Conservation (phyloP, 2,113 vertebrate genomes). For the Pelecanoides urinatrix region DNA sequence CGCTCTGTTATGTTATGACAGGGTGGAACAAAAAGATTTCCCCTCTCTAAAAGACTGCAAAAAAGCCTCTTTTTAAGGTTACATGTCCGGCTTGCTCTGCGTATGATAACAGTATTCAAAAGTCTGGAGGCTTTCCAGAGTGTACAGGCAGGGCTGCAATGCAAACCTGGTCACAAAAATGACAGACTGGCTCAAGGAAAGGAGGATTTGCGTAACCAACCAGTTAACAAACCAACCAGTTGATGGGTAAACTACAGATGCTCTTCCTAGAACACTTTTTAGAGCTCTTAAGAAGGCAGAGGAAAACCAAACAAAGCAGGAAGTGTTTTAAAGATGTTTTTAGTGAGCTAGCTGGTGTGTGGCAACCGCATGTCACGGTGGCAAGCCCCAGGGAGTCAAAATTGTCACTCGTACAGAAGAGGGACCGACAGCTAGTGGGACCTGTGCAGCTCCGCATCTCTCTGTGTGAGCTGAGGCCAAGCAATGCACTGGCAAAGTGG, state of each 20-base stretch:
- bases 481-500: neutral
- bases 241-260: neutral
- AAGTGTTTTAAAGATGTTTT: neutral
- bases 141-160: neutral
- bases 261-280: neutral
- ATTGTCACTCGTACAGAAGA: neutral
- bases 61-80: neutral
- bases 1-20: rapidly evolving
- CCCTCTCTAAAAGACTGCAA: neutral
- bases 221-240: neutral
- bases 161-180: neutral
- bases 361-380: rapidly evolving
- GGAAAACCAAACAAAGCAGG: neutral
- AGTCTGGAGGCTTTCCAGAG: neutral
- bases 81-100: neutral
- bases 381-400: neutral
- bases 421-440: neutral
- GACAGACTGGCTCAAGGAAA: neutral
- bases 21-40: neutral
- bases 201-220: neutral
- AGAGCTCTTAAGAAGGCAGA: neutral
- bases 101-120: neutral
- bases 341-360: neutral
- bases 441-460: neutral
- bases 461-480: neutral